Evolutionary conservation across 2,797 vertebrate genomes (phyloP), one percentile per base, ranked within the genome.

Genomic region (Kryptopterus vitreolus): DNA sequence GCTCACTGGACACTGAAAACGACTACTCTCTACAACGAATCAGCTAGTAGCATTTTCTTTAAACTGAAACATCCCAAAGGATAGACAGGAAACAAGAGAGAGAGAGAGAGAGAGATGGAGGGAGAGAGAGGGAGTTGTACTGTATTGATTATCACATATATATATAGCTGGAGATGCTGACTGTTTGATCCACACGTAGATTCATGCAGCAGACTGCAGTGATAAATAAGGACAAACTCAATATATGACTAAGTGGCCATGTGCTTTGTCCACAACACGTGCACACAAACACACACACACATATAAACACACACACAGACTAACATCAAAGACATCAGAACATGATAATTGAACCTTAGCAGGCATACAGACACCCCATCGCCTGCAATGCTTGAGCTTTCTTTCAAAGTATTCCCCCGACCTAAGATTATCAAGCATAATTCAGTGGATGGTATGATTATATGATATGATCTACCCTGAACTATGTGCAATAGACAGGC

Each of bases 1-100:
- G 95, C 84, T 96, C 95, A 58, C 87, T 95, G 1, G 95, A 95
- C 87, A 94, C 94, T 0, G 95, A 96, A 87, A 95, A 95, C 0
- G 94, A 96, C 87, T 95, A 95, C 89, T 95, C 95, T 84, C 91
- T 95, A 81, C 94, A 95, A 90, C 92, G 94, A 91, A 90, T 92
- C 89, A 93, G 90, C 90, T 94, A 93, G 90, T 85, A 81, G 48
- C 76, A 1, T 52, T 59, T 3, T 33, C 52, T 46, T 16, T 4
- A 73, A 80, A 85, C 68, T 43, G 78, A 85, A 86, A 86, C 84
- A 81, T 86, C 20, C 10, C 26, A 71, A 68, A 58, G 83, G 84
- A 82, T 71, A 83, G 79, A 86, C 84, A 80, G 79, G 70, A 57
- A 63, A 80, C n/a, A 78, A 70, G 82, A 66, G 79, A 80, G 84